These are phyloP conservation scores for Mamestra configurata DNA, from an alignment of 1,140 invertebrate species.

Conservation along the genomic window DNA sequence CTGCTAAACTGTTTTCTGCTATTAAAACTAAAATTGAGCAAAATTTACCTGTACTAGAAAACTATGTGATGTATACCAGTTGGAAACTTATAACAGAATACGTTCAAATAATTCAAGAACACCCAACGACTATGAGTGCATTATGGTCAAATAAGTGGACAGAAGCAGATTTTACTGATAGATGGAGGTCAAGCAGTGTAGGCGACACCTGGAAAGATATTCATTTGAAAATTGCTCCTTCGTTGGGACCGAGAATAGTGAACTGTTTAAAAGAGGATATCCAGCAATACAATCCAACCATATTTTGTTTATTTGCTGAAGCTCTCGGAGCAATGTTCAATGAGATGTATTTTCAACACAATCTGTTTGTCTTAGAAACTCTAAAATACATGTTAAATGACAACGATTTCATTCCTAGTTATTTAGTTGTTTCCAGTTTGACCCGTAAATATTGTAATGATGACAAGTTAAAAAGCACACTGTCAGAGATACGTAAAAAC, in stretches of 20 bases:
- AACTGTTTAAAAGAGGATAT: constrained; percentile 63
- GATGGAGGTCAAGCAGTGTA: background rate
- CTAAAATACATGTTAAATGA: constrained; percentile 57
- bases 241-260: constrained; percentile 57
- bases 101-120: constrained; percentile 55
- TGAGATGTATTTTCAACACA: constrained; percentile 34
- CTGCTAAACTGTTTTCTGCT: constrained; percentile 60
- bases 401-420: constrained; percentile 46
- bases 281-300: constrained; percentile 59
- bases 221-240: constrained; percentile 35
- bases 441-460: background rate
- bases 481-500: constrained; percentile 58
- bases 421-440: constrained; percentile 10
- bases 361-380: constrained; percentile 32
- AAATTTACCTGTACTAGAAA: constrained; percentile 54
- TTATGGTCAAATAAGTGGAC: background rate
- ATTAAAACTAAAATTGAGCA: constrained; percentile 59
- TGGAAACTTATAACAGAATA: constrained; percentile 60
- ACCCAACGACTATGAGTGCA: background rate
- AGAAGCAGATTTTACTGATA: background rate
- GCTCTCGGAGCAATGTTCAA: constrained; percentile 52
- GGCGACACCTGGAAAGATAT: constrained; percentile 17
- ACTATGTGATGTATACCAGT: constrained; percentile 62
- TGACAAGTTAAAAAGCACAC: constrained; percentile 42
- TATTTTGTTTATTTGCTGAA: constrained; percentile 59